phyloP scores from a whole-genome alignment of 2,888 invertebrate species.

The Trissolcus brochymenae region DNA sequence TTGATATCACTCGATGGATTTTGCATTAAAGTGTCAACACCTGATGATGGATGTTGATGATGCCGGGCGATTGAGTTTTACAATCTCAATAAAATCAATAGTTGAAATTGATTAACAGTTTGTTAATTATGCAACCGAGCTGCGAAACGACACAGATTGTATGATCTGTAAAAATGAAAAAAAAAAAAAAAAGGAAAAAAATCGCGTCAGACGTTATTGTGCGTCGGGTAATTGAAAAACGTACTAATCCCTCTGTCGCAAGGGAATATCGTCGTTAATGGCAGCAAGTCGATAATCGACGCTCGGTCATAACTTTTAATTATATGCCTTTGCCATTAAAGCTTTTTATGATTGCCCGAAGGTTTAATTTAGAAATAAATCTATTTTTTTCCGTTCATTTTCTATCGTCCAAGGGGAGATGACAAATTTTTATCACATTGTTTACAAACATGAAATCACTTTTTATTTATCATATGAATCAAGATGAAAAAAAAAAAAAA shows the following conservation, averaged over 20 bases:
- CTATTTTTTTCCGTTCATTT: conserved; percentile 4
- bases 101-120: conserved; percentile 25
- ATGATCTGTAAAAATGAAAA: conserved; percentile 32
- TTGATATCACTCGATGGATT: too few relatives aligned
- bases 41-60: conserved; percentile 7
- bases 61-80: conserved; percentile 27
- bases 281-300: conserved; percentile 45
- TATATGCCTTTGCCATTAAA: conserved; percentile 39
- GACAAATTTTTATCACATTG: conserved; percentile 32
- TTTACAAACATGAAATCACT: conserved; percentile 10
- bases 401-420: not conserved
- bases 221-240: conserved; percentile 46
- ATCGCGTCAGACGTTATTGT: conserved; percentile 33
- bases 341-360: conserved; percentile 35
- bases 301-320: conserved; percentile 52
- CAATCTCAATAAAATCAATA: conserved; percentile 38
- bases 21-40: conserved; percentile 7
- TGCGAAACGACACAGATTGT: conserved; percentile 14
- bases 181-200: too few relatives aligned
- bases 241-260: conserved; percentile 45
- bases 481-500: not conserved
- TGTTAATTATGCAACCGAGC: conserved; percentile 36
- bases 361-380: conserved; percentile 23
- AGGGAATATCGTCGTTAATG: conserved; percentile 48
- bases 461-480: not conserved